phyloP scores from a whole-genome alignment of 2,888 invertebrate species.

The Mesorhabditis spiculigera region DNA sequence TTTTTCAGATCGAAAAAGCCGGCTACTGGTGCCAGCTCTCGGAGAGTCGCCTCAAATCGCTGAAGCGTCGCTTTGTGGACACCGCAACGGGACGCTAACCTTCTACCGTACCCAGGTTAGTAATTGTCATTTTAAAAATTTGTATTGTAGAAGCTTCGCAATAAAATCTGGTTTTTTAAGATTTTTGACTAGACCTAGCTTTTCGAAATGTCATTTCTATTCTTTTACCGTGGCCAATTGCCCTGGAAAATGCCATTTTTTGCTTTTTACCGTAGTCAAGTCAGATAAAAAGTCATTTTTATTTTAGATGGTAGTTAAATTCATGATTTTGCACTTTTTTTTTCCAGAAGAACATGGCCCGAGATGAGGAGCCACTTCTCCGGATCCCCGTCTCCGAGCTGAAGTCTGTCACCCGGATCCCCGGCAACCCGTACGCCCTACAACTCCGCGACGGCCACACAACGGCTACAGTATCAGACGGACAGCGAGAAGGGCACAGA shows the following conservation, averaged over 20 bases:
- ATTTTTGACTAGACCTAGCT: too few species aligned
- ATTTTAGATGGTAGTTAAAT: too few species aligned
- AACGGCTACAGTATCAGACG: slow-evolving; percentile 88
- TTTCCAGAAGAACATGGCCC: slow-evolving; percentile 36
- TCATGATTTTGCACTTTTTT: slow-evolving; percentile 4
- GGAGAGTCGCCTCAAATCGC: slow-evolving; percentile 84
- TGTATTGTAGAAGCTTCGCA: too few species aligned
- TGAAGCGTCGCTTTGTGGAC: slow-evolving; percentile 95
- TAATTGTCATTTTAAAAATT: slow-evolving; percentile 6
- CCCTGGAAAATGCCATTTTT: background rate
- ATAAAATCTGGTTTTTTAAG: too few species aligned
- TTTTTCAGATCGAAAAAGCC: slow-evolving; percentile 70
- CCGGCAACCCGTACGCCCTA: slow-evolving; percentile 41
- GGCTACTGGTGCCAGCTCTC: slow-evolving; percentile 85
- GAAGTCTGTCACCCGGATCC: slow-evolving; percentile 83
- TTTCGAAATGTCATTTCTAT: too few species aligned
- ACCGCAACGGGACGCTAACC: slow-evolving; percentile 84
- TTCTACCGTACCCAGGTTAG: slow-evolving; percentile 86
- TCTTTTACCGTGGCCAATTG: too few species aligned
- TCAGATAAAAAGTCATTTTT: too few species aligned
- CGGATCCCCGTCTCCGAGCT: slow-evolving; percentile 76
- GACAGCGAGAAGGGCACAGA: slow-evolving; percentile 90
- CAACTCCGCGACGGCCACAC: slow-evolving; percentile 32
- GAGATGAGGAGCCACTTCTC: slow-evolving; percentile 39
- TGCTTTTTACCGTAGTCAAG: background rate